Conservation (phyloP, 2,888 invertebrate genomes). For the Nephrotoma guestfalica region DNA sequence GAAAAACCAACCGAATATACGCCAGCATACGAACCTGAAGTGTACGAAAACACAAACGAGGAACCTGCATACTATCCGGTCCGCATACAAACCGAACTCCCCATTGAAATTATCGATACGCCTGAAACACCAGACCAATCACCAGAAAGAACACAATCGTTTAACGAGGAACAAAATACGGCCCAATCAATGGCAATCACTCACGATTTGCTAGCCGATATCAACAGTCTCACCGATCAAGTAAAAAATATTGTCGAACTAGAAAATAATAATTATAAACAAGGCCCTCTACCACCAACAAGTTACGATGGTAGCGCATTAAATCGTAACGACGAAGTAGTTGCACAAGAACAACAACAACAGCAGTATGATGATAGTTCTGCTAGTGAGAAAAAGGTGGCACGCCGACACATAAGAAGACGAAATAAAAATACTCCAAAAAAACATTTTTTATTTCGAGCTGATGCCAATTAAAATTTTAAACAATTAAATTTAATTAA, state of each 20-base stretch:
- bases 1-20: not conserved
- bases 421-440: conserved; percentile 13
- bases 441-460: conserved; percentile 31
- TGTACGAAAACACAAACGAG: not conserved
- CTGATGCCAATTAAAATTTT: conserved; percentile 19
- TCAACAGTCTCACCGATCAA: not conserved
- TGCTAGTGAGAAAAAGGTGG: not conserved
- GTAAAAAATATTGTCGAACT: not conserved
- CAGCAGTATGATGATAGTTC: not conserved
- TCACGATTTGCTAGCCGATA: not conserved
- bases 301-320: not conserved
- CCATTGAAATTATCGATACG: not conserved
- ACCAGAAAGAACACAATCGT: not conserved
- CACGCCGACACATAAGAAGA: conserved; percentile 25
- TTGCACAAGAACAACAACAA: not conserved
- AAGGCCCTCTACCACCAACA: not conserved
- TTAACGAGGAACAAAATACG: not conserved
- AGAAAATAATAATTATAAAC: not conserved
- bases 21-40: not conserved
- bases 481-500: not conserved
- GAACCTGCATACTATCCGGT: not conserved
- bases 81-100: not conserved
- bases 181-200: not conserved
- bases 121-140: not conserved
- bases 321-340: not conserved